phyloP scores from a whole-genome alignment of 2,797 vertebrate species.

The Aplochiton taeniatus region DNA sequence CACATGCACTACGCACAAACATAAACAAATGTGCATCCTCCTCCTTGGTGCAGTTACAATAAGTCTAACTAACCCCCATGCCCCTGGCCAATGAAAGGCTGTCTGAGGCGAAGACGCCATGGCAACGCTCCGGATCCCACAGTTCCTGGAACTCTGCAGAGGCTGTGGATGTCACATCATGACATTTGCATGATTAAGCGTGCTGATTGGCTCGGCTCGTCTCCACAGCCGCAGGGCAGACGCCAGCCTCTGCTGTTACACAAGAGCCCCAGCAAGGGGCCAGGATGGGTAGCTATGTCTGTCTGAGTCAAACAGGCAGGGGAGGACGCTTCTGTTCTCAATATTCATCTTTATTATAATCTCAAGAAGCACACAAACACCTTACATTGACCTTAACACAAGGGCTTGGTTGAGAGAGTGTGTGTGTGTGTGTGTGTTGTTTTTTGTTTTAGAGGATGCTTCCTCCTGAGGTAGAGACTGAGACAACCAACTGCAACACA shows the following conservation, averaged over 20 bases:
- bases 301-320: too few relatives aligned
- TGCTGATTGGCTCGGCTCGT: slow-evolving; percentile 51
- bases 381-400: slow-evolving; percentile 52
- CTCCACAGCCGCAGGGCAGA: slow-evolving; percentile 57
- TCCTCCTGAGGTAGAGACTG: slow-evolving; percentile 83
- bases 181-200: slow-evolving; percentile 66
- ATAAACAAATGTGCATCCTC: neutral
- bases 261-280: slow-evolving; percentile 55
- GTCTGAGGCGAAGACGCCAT: neutral
- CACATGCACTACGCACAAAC: neutral
- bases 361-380: slow-evolving; percentile 56
- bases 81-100: neutral
- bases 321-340: too few relatives aligned
- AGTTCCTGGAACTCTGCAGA: slow-evolving; percentile 17
- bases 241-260: slow-evolving; percentile 63
- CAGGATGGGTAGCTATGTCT: slow-evolving; percentile 22
- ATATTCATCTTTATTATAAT: slow-evolving; percentile 71
- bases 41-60: too few relatives aligned
- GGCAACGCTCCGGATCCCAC: neutral
- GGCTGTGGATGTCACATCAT: slow-evolving; percentile 51
- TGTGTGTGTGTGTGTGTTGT: slow-evolving; percentile 50
- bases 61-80: too few relatives aligned
- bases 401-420: slow-evolving; percentile 50
- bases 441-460: slow-evolving; percentile 74
- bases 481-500: slow-evolving; percentile 71